Percentiles rank a stretch among this genome's conserved stretches.
Conservation (phyloP, 1,140 invertebrate species). For the Octopus sinensis region DNA sequence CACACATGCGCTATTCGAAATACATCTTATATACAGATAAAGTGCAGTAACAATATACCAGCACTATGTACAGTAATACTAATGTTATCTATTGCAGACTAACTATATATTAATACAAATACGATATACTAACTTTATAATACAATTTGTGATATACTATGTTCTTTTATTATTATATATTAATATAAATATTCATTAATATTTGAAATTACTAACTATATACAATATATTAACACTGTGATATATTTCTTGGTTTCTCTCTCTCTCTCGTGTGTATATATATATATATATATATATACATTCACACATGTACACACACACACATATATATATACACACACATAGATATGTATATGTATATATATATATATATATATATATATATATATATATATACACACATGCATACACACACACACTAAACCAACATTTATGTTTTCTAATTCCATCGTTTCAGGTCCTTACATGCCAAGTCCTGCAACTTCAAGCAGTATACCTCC, state of each 20-base stretch:
- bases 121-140: no score
- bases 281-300: no score
- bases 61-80: no score
- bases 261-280: no score
- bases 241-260: no score
- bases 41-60: no score
- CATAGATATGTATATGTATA: not conserved
- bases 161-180: not conserved
- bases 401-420: not conserved
- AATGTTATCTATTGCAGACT: no score
- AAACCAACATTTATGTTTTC: not conserved
- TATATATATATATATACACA: not conserved
- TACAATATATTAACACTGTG: no score
- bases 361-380: slow-evolving; percentile 5
- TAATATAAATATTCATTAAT: not conserved
- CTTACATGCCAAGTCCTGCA: slow-evolving; percentile 13
- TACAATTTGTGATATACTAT: not conserved
- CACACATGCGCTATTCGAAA: no score
- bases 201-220: not conserved
- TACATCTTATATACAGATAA: no score
- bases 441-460: not conserved
- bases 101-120: no score
- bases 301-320: not conserved
- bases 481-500: slow-evolving; percentile 6
- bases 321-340: not conserved